Percentiles rank a stretch among this genome's conserved stretches.
These are phyloP conservation scores for Rhinatrema bivittatum DNA, from an alignment of 2,797 vertebrate genomes.

Conservation along the genomic window DNA sequence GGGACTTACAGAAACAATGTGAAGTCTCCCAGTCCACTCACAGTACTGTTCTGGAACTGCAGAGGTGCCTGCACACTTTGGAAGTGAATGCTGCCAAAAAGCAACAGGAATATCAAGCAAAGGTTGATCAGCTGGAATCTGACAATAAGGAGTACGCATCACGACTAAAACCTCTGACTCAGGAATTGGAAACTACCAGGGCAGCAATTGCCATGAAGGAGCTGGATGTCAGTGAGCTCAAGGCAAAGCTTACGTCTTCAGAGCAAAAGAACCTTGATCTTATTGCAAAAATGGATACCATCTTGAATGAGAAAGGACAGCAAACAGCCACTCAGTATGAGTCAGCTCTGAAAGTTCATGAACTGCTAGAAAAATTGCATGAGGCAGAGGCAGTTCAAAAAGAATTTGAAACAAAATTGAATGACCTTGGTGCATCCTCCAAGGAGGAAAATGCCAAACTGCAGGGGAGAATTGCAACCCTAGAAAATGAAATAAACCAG, in stretches of 20 bases:
- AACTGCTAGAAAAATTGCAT: constrained; percentile 68
- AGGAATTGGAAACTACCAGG: constrained; percentile 58
- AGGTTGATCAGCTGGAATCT: constrained; percentile 31
- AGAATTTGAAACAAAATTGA: constrained; percentile 48
- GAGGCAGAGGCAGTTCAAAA: constrained; percentile 59
- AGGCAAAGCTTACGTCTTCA: constrained; percentile 42
- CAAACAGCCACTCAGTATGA: constrained; percentile 51
- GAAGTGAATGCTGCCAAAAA: constrained; percentile 29
- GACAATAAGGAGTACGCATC: constrained; percentile 24
- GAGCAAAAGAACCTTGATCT: constrained; percentile 65
- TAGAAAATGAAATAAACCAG: constrained; percentile 40
- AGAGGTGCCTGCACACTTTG: constrained; percentile 46
- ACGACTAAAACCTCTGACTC: constrained; percentile 41
- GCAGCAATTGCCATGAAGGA: constrained; percentile 38
- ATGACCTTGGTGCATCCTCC: constrained; percentile 45
- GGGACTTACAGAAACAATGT: constrained; percentile 73
- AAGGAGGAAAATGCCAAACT: constrained; percentile 59
- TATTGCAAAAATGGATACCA: constrained; percentile 47
- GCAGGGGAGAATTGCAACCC: constrained; percentile 42
- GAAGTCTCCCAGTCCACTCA: constrained; percentile 61
- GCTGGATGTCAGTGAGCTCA: constrained; percentile 43
- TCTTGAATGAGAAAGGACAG: constrained; percentile 57
- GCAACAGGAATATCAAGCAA: constrained; percentile 18
- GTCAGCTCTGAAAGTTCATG: constrained; percentile 62
- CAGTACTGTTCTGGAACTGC: constrained; percentile 53